Evolutionary conservation across 2,888 invertebrate genomes (phyloP).

Genomic region (Epinotia ramella): DNA sequence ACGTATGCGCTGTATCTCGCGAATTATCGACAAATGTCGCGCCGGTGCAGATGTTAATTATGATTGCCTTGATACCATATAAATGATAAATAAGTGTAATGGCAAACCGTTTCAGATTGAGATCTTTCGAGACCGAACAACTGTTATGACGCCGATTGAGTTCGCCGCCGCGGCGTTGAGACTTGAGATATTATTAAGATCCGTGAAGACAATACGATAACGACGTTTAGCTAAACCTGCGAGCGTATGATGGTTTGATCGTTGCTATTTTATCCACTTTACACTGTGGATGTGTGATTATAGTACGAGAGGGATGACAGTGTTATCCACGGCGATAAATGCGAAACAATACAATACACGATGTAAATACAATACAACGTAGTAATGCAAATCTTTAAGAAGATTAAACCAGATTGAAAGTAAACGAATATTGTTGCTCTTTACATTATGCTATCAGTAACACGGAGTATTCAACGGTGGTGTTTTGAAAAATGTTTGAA

Average conservation of each 20-base stretch:
- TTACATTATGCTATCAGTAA: not conserved
- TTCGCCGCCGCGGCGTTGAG: slow-evolving; percentile 27
- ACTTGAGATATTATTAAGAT: slow-evolving; percentile 32
- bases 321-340: too few relatives aligned
- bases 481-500: not conserved
- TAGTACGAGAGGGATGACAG: too few relatives aligned
- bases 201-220: slow-evolving; percentile 22
- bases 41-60: slow-evolving; percentile 36
- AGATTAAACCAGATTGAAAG: not conserved
- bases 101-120: slow-evolving; percentile 40
- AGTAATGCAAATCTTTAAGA: not conserved
- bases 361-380: too few relatives aligned
- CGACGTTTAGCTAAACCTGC: slow-evolving; percentile 13
- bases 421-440: not conserved
- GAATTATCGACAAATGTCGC: slow-evolving; percentile 45
- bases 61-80: slow-evolving; percentile 41
- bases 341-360: too few relatives aligned
- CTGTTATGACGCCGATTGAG: slow-evolving; percentile 31
- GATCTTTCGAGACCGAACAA: slow-evolving; percentile 44
- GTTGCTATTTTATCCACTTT: too few relatives aligned
- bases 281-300: too few relatives aligned
- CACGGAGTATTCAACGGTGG: not conserved
- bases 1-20: slow-evolving; percentile 38
- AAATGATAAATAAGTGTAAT: slow-evolving; percentile 46
- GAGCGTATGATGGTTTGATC: not conserved